Conservation (phyloP, 2,888 invertebrate species). For the Thereva nobilitata region DNA sequence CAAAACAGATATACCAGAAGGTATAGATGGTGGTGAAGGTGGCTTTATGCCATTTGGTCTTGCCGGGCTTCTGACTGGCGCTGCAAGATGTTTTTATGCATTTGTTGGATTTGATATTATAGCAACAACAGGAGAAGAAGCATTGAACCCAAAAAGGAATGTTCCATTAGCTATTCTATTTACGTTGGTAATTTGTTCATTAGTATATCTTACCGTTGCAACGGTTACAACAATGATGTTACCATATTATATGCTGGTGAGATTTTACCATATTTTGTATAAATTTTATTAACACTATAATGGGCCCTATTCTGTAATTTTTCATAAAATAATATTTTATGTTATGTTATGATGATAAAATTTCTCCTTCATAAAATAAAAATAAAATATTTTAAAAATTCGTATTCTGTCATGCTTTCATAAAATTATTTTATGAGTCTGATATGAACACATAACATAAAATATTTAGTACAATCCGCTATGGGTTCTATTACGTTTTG, state of each 20-base stretch:
- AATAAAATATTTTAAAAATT: too few species aligned
- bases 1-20: conserved; percentile 63
- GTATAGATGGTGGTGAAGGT: conserved; percentile 69
- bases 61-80: conserved; percentile 81
- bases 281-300: too few species aligned
- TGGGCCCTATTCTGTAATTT: too few species aligned
- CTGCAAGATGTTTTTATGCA: conserved; percentile 87
- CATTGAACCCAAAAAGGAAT: conserved; percentile 85
- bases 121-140: conserved; percentile 91
- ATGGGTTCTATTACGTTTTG: too few species aligned
- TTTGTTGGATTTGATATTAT: conserved; percentile 96
- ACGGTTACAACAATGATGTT: conserved; percentile 92
- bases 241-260: conserved; percentile 85
- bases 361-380: too few species aligned
- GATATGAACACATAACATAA: too few species aligned
- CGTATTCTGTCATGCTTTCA: too few species aligned
- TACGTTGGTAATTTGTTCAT: conserved; percentile 80
- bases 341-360: too few species aligned
- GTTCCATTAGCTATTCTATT: conserved; percentile 89
- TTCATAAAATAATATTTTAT: too few species aligned
- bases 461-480: too few species aligned
- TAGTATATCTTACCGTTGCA: conserved; percentile 89
- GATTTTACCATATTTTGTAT: conserved; percentile 25
- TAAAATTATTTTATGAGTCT: too few species aligned
- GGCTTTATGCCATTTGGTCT: conserved; percentile 93